phyloP scores from a whole-genome alignment of 1,140 invertebrate genomes.

The Delia radicum region DNA sequence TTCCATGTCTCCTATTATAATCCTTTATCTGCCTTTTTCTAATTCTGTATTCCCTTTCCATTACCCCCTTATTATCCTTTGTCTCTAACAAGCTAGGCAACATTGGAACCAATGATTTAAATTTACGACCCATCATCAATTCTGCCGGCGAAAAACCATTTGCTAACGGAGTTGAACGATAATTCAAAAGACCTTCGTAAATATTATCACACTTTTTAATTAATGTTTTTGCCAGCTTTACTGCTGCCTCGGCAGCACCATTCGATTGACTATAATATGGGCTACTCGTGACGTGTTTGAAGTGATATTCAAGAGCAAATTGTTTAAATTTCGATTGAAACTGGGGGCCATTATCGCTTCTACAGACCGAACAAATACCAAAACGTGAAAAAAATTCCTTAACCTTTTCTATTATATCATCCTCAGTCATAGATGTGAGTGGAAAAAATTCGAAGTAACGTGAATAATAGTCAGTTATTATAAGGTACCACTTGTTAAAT shows the following conservation, averaged over 20 bases:
- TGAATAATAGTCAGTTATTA: constrained; percentile 40
- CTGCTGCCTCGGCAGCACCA: neutral
- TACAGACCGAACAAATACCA: neutral
- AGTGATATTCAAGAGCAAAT: neutral
- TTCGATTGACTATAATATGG: neutral
- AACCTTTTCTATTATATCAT: constrained; percentile 25
- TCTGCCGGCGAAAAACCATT: too few species aligned
- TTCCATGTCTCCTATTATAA: neutral
- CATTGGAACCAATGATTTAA: constrained; percentile 7
- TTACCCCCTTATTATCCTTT: neutral
- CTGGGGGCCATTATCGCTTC: neutral
- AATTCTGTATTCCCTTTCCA: neutral
- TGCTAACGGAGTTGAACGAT: constrained; percentile 8
- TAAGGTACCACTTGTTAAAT: constrained; percentile 36
- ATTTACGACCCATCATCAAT: too few species aligned
- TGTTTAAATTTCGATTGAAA: too few species aligned
- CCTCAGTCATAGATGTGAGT: constrained; percentile 5
- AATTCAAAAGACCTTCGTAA: neutral
- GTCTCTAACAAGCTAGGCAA: neutral
- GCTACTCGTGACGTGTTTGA: neutral
- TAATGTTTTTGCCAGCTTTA: neutral
- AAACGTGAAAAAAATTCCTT: neutral
- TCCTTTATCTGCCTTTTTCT: neutral
- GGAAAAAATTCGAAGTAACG: constrained; percentile 35
- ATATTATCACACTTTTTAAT: neutral